phyloP scores from a whole-genome alignment of 2,797 vertebrate species.

The Pelobates cultripes region DNA sequence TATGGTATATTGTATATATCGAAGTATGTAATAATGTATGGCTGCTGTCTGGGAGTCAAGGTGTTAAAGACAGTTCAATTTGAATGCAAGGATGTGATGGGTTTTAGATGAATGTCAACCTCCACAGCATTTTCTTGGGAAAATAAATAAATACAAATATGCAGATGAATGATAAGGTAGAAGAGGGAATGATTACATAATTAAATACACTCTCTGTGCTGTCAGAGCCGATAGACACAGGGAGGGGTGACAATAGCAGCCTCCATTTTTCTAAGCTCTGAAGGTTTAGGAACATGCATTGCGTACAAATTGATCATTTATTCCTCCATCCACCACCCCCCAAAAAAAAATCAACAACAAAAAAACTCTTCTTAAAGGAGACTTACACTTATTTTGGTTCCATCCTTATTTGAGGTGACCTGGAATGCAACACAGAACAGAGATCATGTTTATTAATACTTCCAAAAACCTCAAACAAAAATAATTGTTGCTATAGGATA shows the following conservation, averaged over 20 bases:
- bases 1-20: no score
- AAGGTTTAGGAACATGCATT: neutral
- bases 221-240: neutral
- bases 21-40: neutral
- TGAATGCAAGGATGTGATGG: neutral
- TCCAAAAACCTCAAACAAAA: no score
- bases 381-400: constrained; percentile 96
- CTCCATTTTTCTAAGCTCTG: neutral
- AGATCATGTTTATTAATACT: constrained; percentile 10
- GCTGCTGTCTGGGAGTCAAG: neutral
- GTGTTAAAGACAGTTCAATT: neutral
- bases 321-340: neutral
- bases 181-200: neutral
- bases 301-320: neutral
- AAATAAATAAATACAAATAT: neutral
- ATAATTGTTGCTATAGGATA: no score
- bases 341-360: neutral
- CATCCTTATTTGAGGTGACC: constrained; percentile 81
- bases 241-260: neutral
- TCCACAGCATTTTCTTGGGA: neutral
- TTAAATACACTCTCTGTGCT: neutral
- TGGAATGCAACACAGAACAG: constrained; percentile 68
- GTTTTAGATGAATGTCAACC: neutral
- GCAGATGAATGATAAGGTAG: neutral
- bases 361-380: neutral